These are phyloP conservation scores for Hylomyscus alleni DNA, from an alignment of 2,797 vertebrate genomes.

Conservation along the genomic window DNA sequence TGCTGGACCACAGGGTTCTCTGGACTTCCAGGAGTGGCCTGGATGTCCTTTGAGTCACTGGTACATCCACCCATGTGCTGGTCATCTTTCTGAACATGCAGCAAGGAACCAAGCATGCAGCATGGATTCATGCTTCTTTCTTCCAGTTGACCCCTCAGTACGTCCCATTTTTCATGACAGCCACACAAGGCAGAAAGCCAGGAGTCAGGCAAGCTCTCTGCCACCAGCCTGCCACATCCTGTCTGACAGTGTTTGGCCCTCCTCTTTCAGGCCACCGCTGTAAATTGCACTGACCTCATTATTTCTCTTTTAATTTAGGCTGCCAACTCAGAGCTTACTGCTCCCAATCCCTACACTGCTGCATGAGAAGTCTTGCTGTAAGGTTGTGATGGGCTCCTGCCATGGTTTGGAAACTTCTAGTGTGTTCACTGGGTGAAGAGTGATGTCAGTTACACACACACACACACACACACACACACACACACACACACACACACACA, in stretches of 20 bases:
- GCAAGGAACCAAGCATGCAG: not conserved
- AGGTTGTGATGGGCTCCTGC: not conserved
- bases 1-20: not conserved
- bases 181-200: not conserved
- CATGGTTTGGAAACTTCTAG: not conserved
- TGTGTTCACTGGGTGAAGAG: not conserved
- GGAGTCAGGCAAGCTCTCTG: not conserved
- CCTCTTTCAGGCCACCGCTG: not conserved
- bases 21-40: not conserved
- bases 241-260: not conserved
- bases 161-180: not conserved
- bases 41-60: not conserved
- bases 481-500: too few species aligned
- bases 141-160: not conserved
- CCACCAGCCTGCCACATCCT: not conserved
- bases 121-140: not conserved
- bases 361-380: not conserved
- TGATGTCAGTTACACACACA: not conserved
- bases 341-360: not conserved
- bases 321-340: not conserved
- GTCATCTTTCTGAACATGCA: not conserved
- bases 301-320: constrained; percentile 59
- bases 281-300: constrained; percentile 34
- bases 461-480: not conserved
- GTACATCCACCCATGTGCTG: not conserved